Evolutionary conservation across 1,140 invertebrate genomes (phyloP), one percentile per base, ranked within the genome.

Genomic region (Mycetomoellerius zeteki): DNA sequence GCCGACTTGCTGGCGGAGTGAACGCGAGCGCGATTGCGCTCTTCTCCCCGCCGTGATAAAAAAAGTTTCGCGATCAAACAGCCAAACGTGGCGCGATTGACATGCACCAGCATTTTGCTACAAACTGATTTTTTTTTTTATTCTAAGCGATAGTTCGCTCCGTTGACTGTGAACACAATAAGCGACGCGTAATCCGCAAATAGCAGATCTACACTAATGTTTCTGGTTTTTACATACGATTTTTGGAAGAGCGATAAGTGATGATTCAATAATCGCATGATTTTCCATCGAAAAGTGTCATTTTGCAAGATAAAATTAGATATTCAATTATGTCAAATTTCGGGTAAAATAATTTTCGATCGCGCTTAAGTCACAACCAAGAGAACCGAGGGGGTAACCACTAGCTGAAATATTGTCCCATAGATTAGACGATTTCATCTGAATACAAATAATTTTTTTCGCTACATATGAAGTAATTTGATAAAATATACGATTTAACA

Each of bases 61-160:
- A 86, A 76, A 67, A 62, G 12, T 43, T 77, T 27, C 16, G 76
- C 60, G 65, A 54, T 88, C 77, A 89, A 89, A 90, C 88, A 86
- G 43, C 65, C 54, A 60, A 89, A 86, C 60, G 58, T 81, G 73
- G 33, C 67, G 56, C 86, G 60, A 75, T 81, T 84, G 80, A 84
- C 80, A 84, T 73, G 80, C 80, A 27, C 47, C 62, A 64, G 60
- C 60, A 84, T 84, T 73, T 84, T n/a, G 56, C 69, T 84, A 43
- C 52, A 60, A 84, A 84, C 54, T 73, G 37, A 84, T 72, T 50
- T 67, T 80, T 54, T 24, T 71, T 82, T 72, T 82, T 19, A 73
- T 84, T 60, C 69, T 84, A 82, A 82, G 37, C 69, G 80, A 84
- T 84, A 60, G 37, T 69, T 60, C 80, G 69, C 54, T 84, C 21